Percentiles rank a stretch among this genome's conserved stretches.
These are phyloP conservation scores for Plecturocebus donacophilus DNA, from an alignment of 2,113 vertebrate species.

Conservation along the genomic window DNA sequence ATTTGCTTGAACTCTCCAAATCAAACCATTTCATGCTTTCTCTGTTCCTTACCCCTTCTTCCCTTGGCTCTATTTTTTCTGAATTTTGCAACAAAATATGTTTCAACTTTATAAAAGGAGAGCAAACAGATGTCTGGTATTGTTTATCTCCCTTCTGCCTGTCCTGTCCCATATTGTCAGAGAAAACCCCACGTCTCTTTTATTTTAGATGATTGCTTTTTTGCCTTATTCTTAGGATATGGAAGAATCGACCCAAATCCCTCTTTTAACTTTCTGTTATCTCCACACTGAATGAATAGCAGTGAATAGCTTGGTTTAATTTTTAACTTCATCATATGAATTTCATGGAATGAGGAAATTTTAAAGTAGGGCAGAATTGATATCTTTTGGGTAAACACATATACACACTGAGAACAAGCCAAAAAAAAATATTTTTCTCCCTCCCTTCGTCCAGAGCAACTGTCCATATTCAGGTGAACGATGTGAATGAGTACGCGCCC, in stretches of 20 bases:
- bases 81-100: not conserved
- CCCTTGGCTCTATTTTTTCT: not conserved
- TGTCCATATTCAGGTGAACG: constrained; percentile 98
- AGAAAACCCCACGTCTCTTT: constrained; percentile 17
- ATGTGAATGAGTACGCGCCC: constrained; percentile 95
- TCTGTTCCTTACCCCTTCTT: not conserved
- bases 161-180: not conserved
- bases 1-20: not conserved
- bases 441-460: constrained; percentile 87
- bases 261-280: not conserved
- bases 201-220: constrained; percentile 32
- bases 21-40: not conserved
- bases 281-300: not conserved
- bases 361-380: not conserved
- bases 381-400: not conserved
- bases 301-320: not conserved
- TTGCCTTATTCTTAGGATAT: not conserved
- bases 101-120: not conserved
- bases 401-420: too few species aligned
- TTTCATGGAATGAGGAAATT: not conserved
- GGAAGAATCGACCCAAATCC: not conserved
- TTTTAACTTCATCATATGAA: not conserved
- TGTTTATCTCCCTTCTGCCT: not conserved
- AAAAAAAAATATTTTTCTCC: not conserved
- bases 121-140: too few species aligned